phyloP scores from a whole-genome alignment of 2,888 invertebrate genomes.

The Meghimatium bilineatum region DNA sequence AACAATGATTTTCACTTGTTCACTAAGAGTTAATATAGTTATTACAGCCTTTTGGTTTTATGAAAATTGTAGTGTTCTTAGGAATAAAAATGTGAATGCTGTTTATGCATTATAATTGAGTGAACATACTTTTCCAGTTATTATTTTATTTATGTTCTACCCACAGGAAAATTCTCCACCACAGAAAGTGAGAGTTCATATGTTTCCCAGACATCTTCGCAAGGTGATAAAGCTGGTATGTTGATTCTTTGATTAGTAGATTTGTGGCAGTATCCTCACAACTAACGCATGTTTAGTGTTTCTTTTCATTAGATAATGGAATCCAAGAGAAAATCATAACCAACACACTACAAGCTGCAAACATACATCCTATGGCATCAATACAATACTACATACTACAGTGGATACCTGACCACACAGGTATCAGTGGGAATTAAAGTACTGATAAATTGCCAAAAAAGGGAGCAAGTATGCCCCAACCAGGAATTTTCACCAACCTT shows the following conservation, averaged over 20 bases:
- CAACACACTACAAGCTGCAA: too few species aligned
- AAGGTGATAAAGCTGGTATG: conserved; percentile 45
- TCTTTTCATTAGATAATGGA: background rate
- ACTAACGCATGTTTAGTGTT: background rate
- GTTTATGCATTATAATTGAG: background rate
- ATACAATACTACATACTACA: too few species aligned
- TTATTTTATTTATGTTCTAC: background rate
- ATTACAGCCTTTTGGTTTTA: too few species aligned
- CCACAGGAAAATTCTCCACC: conserved; percentile 43
- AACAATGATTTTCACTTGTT: too few species aligned
- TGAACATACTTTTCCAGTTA: background rate
- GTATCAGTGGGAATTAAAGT: too few species aligned
- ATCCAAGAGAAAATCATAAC: background rate
- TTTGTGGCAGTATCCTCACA: background rate
- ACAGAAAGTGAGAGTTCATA: conserved; percentile 67
- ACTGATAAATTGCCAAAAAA: too few species aligned
- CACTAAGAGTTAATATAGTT: too few species aligned
- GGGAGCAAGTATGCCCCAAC: too few species aligned
- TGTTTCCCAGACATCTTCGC: conserved; percentile 53
- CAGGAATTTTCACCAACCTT: too few species aligned
- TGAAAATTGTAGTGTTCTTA: too few species aligned
- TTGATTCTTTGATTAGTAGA: background rate
- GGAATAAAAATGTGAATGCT: background rate
- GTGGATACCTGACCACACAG: too few species aligned
- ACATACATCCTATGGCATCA: too few species aligned